Percentiles rank a stretch among this genome's conserved stretches.
These are phyloP conservation scores for Glossophaga mutica DNA, from an alignment of 2,797 vertebrate species.

Conservation along the genomic window DNA sequence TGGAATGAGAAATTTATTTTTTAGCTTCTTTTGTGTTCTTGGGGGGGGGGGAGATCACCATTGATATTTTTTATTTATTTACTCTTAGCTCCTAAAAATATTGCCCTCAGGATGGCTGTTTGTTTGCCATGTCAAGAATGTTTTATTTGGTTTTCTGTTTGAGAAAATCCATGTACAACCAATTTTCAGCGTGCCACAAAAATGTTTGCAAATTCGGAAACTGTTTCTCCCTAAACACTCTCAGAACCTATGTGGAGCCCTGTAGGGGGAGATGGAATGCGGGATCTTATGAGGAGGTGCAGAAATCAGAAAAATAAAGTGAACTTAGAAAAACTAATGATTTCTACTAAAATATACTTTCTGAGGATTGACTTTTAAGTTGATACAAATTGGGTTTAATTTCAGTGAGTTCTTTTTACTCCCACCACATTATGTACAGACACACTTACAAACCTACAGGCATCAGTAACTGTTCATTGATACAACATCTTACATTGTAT, in stretches of 20 bases:
- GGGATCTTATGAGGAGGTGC: neutral
- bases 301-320: slow-evolving; percentile 21
- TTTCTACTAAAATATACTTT: neutral
- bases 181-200: slow-evolving; percentile 37
- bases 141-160: slow-evolving; percentile 65
- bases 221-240: slow-evolving; percentile 9
- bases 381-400: neutral
- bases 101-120: slow-evolving; percentile 38
- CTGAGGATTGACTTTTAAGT: neutral
- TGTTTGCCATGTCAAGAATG: slow-evolving; percentile 48
- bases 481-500: neutral
- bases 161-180: slow-evolving; percentile 45
- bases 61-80: slow-evolving; percentile 51
- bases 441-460: neutral
- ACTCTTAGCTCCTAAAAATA: slow-evolving; percentile 53
- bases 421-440: neutral
- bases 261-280: neutral
- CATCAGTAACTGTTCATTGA: neutral
- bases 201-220: slow-evolving; percentile 37
- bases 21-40: slow-evolving; percentile 33
- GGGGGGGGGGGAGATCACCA: neutral
- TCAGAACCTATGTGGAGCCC: neutral
- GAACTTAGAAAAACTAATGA: neutral
- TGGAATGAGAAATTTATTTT: slow-evolving; percentile 40
- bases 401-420: neutral